phyloP scores from a whole-genome alignment of 2,113 vertebrate genomes.

The human region GRCh38 chr2:53546001-53546500 shows the following conservation, averaged over 20 bases:
- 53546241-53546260: slow-evolving; percentile 69
- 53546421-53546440: neutral
- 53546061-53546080: slow-evolving; percentile 43
- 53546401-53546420: neutral
- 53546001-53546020: slow-evolving; percentile 80
- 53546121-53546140: slow-evolving; percentile 79
- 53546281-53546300: slow-evolving; percentile 31
- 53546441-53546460: neutral
- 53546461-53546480: neutral
- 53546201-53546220: slow-evolving; percentile 72
- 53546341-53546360: neutral
- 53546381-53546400: neutral
- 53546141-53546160: slow-evolving; percentile 69
- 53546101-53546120: slow-evolving; percentile 84
- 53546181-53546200: slow-evolving; percentile 51
- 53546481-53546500: neutral
- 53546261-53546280: slow-evolving; percentile 60
- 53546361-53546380: neutral
- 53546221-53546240: slow-evolving; percentile 60
- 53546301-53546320: slow-evolving; percentile 34
- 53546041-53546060: slow-evolving; percentile 83
- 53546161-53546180: slow-evolving; percentile 74
- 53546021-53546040: slow-evolving; percentile 85
- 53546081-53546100: slow-evolving; percentile 68
- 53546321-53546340: slow-evolving; percentile 41